Evolutionary conservation across 2,113 vertebrate genomes (phyloP).

Genomic region (Xenus cinereus): DNA sequence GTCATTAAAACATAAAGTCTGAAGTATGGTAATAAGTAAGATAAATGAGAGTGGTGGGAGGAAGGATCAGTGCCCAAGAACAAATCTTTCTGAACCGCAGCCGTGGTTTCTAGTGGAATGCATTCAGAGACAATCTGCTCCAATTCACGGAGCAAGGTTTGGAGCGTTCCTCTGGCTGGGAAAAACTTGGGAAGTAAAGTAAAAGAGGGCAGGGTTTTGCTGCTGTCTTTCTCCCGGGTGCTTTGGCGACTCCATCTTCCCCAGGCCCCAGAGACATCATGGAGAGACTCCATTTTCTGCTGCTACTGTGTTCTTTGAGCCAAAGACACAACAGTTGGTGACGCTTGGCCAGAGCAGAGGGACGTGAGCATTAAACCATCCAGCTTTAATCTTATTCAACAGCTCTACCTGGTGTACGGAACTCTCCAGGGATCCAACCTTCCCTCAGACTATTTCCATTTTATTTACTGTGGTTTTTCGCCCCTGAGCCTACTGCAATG

Average conservation of each 20-base stretch:
- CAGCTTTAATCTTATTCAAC: background rate
- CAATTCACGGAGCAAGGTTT: background rate
- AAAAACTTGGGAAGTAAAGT: background rate
- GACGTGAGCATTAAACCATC: background rate
- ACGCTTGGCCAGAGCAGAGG: background rate
- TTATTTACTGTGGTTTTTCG: background rate
- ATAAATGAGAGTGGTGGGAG: background rate
- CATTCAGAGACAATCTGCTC: background rate
- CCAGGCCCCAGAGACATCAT: background rate
- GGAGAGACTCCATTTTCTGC: background rate
- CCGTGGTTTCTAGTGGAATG: background rate
- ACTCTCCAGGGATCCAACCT: background rate
- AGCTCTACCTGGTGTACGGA: background rate
- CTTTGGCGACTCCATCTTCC: background rate
- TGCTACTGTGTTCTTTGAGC: background rate
- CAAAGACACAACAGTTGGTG: background rate
- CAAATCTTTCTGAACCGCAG: background rate
- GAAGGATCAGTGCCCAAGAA: background rate
- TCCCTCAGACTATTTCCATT: background rate
- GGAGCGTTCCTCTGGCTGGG: background rate
- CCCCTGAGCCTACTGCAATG: background rate
- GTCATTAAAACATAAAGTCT: conserved; percentile 4
- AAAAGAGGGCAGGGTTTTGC: background rate
- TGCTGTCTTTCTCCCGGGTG: background rate
- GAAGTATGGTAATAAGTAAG: background rate